Evolutionary conservation across 2,113 vertebrate genomes (phyloP), one percentile per base, ranked within the genome.

Genomic region (Campylomormyrus numenius): DNA sequence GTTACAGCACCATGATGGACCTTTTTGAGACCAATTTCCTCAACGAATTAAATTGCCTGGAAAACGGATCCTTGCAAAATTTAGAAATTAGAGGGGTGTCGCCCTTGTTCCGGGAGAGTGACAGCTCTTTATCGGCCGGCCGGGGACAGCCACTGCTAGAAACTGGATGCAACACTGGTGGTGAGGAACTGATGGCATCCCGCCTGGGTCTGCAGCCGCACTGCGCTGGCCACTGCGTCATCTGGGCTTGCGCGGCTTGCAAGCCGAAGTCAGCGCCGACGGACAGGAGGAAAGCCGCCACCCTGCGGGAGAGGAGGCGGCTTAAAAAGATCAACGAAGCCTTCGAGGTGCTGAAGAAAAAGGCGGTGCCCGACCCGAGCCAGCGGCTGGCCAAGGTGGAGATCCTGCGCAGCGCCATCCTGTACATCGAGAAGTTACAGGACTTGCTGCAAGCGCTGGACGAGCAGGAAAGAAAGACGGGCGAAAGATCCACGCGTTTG

Each of bases 301-400:
- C 98, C 0, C 96, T 99, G 88, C 91, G 98, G 52, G 98, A 99
- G 93, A 95, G 98, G 91, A 93, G 98, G 93, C 91, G 98, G 83
- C 97, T 99, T 11, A 99, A 98, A 95, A 99, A 99, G 95, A 99
- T 99, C 94, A 99, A 99, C 90, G 98, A 99, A 95, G 98, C 98
- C 91, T 99, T 99, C 90, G 98, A 99, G 58, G 97, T 97, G 0
- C 95, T 99, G 90, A 99, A 99, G 95, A 96, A 96, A 91, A 94
- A 98, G 93, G 99, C 97, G 27, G 98, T 98, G 94, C 96, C 98
- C 85, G 99, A 99, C 95, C 98, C 98, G 50, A 98, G 97, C 94
- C 98, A 99, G 95, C 93, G 98, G 93, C 96, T 99, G 92, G 98
- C 98, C 93, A 99, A 99, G 92, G 98, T 99, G 93, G 98, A 99